Percentiles rank a stretch among this genome's conserved stretches.
Conservation (phyloP, 1,140 invertebrate genomes). For the Trypoxylus dichotomus region DNA sequence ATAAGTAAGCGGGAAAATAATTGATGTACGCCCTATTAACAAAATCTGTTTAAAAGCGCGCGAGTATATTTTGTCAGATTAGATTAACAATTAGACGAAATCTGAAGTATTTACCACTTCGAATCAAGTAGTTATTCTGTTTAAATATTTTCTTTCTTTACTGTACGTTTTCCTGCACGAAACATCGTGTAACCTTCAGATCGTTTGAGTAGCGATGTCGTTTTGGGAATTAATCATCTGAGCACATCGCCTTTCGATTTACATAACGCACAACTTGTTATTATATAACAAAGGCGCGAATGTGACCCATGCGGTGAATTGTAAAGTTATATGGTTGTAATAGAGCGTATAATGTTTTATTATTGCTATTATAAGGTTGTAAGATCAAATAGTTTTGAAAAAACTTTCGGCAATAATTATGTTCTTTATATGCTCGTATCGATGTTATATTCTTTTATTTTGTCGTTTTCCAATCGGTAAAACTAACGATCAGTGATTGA, state of each 20-base stretch:
- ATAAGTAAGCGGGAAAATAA: neutral
- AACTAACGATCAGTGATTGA: neutral
- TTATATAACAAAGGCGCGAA: constrained; percentile 20
- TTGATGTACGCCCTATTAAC: neutral
- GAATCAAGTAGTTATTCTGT: neutral
- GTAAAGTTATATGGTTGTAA: constrained; percentile 15
- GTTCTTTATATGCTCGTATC: constrained; percentile 4
- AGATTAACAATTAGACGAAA: too few relatives aligned
- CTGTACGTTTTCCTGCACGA: neutral
- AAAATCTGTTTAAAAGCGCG: too few relatives aligned
- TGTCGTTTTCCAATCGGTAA: neutral
- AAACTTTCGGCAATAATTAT: neutral
- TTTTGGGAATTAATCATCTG: constrained; percentile 21
- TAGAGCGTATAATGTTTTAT: neutral
- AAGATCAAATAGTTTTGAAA: neutral
- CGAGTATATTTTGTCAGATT: too few relatives aligned
- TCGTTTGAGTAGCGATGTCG: constrained; percentile 2
- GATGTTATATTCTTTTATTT: neutral
- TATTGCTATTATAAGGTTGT: neutral
- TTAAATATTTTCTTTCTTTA: neutral
- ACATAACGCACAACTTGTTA: constrained; percentile 19
- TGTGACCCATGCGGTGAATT: constrained; percentile 16
- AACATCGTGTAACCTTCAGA: constrained; percentile 7
- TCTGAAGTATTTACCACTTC: neutral
- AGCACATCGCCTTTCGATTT: constrained; percentile 10